A percentile compares a stretch with the other conserved stretches of the same genome.
These are phyloP conservation scores for Pterostichus madidus DNA, from an alignment of 2,888 invertebrate species.

Conservation along the genomic window DNA sequence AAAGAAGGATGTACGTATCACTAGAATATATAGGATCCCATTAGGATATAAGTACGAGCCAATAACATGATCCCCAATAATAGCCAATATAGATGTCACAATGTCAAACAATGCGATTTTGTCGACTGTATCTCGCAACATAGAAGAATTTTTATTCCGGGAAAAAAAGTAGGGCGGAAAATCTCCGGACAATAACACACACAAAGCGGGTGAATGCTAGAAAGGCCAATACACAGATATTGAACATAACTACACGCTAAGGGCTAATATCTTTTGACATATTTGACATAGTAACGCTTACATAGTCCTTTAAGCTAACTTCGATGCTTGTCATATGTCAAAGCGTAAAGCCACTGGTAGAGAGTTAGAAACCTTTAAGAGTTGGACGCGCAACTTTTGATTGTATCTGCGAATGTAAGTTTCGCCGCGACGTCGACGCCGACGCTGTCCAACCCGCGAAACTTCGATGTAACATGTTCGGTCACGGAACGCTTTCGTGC, in stretches of 20 bases:
- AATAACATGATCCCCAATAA: constrained; percentile 44
- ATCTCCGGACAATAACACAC: constrained; percentile 2
- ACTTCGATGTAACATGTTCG: constrained; percentile 22
- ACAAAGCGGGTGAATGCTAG: constrained; percentile 9
- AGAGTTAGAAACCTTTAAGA: constrained; percentile 57
- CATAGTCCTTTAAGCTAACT: constrained; percentile 46
- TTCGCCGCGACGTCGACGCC: not conserved
- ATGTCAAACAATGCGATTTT: constrained; percentile 47
- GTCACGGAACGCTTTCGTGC: constrained; percentile 35
- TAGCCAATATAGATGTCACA: constrained; percentile 45
- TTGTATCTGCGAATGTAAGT: constrained; percentile 60
- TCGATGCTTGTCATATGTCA: constrained; percentile 58
- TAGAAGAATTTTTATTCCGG: constrained; percentile 25
- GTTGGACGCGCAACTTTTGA: constrained; percentile 63
- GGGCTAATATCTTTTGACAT: constrained; percentile 65
- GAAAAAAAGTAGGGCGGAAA: constrained; percentile 18
- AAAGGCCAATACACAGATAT: not conserved
- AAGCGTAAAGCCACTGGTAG: constrained; percentile 56
- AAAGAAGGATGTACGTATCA: not conserved
- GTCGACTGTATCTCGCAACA: not conserved
- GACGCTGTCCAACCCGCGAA: not conserved
- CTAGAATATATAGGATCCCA: not conserved
- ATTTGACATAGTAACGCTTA: constrained; percentile 60
- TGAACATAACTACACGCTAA: constrained; percentile 43
- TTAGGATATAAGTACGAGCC: constrained; percentile 1